Conservation (phyloP, 2,113 vertebrate species). For the Mellivora capensis region DNA sequence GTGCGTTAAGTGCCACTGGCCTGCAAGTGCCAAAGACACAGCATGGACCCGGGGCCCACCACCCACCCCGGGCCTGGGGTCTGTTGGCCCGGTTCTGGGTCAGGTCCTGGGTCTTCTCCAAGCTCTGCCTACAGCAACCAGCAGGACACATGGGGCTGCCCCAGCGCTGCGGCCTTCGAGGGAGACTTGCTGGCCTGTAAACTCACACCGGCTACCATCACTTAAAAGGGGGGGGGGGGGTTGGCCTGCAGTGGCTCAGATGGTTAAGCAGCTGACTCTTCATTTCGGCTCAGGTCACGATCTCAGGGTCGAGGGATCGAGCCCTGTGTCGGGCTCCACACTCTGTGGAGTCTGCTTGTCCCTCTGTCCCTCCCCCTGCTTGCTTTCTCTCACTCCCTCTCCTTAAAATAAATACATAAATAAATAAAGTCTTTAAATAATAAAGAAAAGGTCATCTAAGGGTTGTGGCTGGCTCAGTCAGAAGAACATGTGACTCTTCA, state of each 20-base stretch:
- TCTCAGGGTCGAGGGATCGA: neutral
- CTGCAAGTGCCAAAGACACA: neutral
- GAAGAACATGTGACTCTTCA: neutral
- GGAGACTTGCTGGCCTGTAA: too few relatives aligned
- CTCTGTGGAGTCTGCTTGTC: too few relatives aligned
- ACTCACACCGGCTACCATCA: too few relatives aligned
- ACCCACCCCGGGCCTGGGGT: neutral
- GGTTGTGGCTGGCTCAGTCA: neutral
- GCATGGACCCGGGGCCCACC: rapidly evolving
- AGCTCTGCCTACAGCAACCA: neutral
- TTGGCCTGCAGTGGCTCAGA: too few relatives aligned
- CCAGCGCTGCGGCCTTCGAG: too few relatives aligned
- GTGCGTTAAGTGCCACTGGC: neutral
- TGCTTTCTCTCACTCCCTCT: too few relatives aligned
- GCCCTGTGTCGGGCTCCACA: too few relatives aligned
- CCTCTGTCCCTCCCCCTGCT: too few relatives aligned
- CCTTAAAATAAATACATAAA: neutral
- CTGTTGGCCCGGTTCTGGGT: rapidly evolving
- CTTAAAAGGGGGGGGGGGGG: too few relatives aligned
- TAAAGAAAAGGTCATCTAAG: neutral
- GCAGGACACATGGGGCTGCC: rapidly evolving
- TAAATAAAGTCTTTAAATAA: neutral
- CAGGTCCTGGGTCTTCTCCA: neutral
- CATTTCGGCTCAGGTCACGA: too few relatives aligned
- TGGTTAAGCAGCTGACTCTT: too few relatives aligned